A percentile compares a stretch with the other conserved stretches of the same genome.
Evolutionary conservation across 2,797 vertebrate genomes (phyloP).

Genomic region (Buphagus erythrorhynchus): DNA sequence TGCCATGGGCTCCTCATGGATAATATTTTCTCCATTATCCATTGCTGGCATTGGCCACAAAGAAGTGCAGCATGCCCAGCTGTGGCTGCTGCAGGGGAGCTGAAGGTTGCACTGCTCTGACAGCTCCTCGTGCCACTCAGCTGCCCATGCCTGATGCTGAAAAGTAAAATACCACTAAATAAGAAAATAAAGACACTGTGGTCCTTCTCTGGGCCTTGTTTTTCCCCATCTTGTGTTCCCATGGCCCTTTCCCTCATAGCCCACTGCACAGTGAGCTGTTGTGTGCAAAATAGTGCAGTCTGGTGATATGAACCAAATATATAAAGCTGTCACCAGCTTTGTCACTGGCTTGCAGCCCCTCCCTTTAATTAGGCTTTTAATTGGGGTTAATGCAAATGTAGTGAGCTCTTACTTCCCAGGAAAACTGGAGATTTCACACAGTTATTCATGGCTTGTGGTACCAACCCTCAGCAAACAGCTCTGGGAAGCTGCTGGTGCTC

Average conservation of each 20-base stretch:
- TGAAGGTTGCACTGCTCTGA: not conserved
- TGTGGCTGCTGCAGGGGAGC: not conserved
- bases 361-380: not conserved
- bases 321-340: not conserved
- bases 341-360: not conserved
- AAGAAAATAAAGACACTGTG: not conserved
- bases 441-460: not conserved
- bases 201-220: not conserved
- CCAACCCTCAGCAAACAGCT: not conserved
- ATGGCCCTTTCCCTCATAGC: not conserved
- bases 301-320: not conserved
- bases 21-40: not conserved
- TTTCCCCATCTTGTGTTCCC: not conserved
- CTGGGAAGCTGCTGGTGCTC: not conserved
- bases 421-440: not conserved
- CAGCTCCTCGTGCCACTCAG: not conserved
- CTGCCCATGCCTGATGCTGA: rapidly evolving
- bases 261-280: not conserved
- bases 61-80: not conserved
- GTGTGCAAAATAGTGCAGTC: not conserved
- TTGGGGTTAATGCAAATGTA: not conserved
- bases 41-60: not conserved
- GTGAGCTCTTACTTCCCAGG: not conserved
- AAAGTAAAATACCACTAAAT: not conserved
- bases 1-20: not conserved